A percentile compares a stretch with the other conserved stretches of the same genome.
Conservation (phyloP, 2,888 invertebrate species). For the Dryobota labecula region DNA sequence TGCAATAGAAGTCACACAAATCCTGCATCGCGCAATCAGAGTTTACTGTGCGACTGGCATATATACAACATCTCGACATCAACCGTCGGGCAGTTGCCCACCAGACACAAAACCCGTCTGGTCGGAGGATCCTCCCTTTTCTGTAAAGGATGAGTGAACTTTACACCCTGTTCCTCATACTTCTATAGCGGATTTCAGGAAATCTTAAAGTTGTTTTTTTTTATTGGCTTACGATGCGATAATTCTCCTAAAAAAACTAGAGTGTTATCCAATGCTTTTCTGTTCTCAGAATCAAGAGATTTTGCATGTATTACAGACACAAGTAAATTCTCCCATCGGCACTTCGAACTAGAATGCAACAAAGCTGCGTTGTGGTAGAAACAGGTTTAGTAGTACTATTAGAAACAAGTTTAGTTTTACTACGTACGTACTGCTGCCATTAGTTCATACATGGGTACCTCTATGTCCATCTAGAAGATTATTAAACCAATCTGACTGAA, state of each 20-base stretch:
- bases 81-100: too few relatives aligned
- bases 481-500: not conserved
- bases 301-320: not conserved
- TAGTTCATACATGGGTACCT: not conserved
- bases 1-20: too few relatives aligned
- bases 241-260: not conserved
- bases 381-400: not conserved
- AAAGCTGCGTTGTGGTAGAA: not conserved
- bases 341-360: not conserved
- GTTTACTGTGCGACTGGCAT: too few relatives aligned
- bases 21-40: too few relatives aligned
- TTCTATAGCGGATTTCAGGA: too few relatives aligned
- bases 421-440: too few relatives aligned
- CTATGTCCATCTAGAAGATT: not conserved
- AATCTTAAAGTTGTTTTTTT: not conserved
- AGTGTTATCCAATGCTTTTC: not conserved
- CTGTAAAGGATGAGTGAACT: too few relatives aligned
- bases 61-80: too few relatives aligned
- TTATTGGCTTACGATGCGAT: not conserved
- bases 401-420: not conserved
- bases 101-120: too few relatives aligned
- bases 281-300: not conserved
- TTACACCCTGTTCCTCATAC: too few relatives aligned
- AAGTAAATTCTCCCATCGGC: not conserved
- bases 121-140: too few relatives aligned